Evolutionary conservation across 1,140 invertebrate genomes (phyloP), one percentile per base, ranked within the genome.

Genomic region (Protaetia brevitarsis): DNA sequence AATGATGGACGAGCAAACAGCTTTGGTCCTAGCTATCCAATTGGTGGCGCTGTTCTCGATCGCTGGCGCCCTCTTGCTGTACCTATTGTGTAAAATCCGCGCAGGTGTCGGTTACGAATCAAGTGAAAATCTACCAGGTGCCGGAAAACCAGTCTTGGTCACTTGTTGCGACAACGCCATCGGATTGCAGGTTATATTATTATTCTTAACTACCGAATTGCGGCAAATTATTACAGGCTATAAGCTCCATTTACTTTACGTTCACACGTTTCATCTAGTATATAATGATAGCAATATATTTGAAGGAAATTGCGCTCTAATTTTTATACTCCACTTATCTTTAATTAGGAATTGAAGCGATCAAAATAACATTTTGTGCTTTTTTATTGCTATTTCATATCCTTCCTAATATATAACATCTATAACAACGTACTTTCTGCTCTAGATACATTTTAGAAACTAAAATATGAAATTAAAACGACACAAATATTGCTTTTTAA

Each of bases 41-140:
- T 80, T 92, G 69, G 83, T 90, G 60, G 89, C 89, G 1, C 79
- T 92, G 13, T 89, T 89, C 77, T 89, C 88, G 34, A 91, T 92
- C 67, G 90, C 89, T 23, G 89, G 88, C 0, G 89, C 89, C 6
- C 81, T 92, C 66, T 79, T 92, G 61, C 80, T 90, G 64, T 91
- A 91, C 72, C 78, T 92, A 64, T 80, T 91, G 71, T 84, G 88
- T 72, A 90, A 90, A 77, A 89, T 89, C 27, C 82, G 85, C 67
- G 84, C 83, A 19, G 68, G 71, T 34, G 66, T 63, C 27, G 76
- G 60, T 30, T 60, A 65, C 19, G 71, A 69, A 56, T 63, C 64
- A 0, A 60, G 63, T 16, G 74, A 68, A 36, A 68, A 67, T 37
- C 76, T 78, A 0, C 80, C 81, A 63, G 82, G 82, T 23, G 84